Evolutionary conservation across 2,888 invertebrate genomes (phyloP).

Genomic region (Andrena marginata): DNA sequence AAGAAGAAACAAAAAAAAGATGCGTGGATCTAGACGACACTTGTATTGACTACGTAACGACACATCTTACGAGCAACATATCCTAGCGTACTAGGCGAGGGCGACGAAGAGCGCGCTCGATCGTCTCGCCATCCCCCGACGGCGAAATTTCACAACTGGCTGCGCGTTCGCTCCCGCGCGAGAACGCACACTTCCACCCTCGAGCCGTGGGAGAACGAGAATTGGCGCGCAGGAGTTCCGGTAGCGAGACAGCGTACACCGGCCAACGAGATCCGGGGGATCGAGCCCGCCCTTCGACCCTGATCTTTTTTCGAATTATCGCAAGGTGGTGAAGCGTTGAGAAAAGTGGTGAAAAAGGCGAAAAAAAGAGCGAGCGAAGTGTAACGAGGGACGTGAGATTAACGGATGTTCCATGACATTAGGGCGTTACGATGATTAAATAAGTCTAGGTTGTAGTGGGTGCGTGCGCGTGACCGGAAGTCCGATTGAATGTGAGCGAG

Average conservation of each 20-base stretch:
- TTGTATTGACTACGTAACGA: slow-evolving; percentile 77
- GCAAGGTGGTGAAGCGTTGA: slow-evolving; percentile 49
- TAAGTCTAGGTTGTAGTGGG: slow-evolving; percentile 54
- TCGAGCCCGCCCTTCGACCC: neutral
- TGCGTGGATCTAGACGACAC: slow-evolving; percentile 67
- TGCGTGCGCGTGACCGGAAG: slow-evolving; percentile 48
- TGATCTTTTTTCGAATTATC: slow-evolving; percentile 69
- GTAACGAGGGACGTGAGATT: slow-evolving; percentile 43
- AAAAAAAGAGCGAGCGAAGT: slow-evolving; percentile 15
- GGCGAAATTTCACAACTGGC: neutral
- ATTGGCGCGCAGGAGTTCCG: no score
- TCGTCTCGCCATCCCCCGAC: slow-evolving; percentile 35
- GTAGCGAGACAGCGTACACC: no score
- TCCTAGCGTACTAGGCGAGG: slow-evolving; percentile 81
- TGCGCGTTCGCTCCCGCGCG: slow-evolving; percentile 4
- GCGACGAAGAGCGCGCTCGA: slow-evolving; percentile 50
- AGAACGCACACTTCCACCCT: slow-evolving; percentile 42
- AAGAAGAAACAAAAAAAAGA: slow-evolving; percentile 57
- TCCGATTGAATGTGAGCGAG: slow-evolving; percentile 20
- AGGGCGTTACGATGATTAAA: slow-evolving; percentile 71
- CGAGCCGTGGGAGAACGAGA: neutral
- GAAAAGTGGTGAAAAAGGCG: neutral
- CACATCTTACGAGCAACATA: slow-evolving; percentile 83
- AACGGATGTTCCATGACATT: slow-evolving; percentile 81
- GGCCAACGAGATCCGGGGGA: slow-evolving; percentile 6